phyloP scores from a whole-genome alignment of 2,888 invertebrate species.

The Hyposoter didymator region DNA sequence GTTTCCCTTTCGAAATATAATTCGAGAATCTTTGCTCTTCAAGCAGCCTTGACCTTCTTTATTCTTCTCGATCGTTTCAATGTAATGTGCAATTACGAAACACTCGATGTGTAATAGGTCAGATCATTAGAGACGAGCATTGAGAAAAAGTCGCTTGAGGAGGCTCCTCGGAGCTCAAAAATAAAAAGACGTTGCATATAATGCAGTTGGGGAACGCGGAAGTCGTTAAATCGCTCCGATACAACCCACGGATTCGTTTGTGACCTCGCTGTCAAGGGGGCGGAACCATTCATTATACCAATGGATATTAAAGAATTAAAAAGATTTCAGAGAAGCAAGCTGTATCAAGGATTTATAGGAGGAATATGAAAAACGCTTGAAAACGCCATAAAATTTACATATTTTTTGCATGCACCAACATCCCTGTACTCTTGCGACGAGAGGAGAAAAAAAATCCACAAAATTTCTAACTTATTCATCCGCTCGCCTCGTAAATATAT shows the following conservation, averaged over 20 bases:
- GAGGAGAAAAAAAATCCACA: neutral
- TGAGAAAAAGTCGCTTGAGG: neutral
- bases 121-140: constrained; percentile 40
- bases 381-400: constrained; percentile 27
- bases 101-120: constrained; percentile 9
- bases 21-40: constrained; percentile 10
- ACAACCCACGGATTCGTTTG: constrained; percentile 57
- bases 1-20: neutral
- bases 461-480: neutral
- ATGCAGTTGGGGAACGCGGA: constrained; percentile 69
- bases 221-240: constrained; percentile 71
- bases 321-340: constrained; percentile 4
- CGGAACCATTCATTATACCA: constrained; percentile 22
- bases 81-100: constrained; percentile 21
- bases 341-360: constrained; percentile 1
- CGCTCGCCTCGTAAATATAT: constrained; percentile 1
- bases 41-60: constrained; percentile 18
- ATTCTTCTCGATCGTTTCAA: constrained; percentile 12
- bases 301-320: constrained; percentile 41
- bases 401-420: neutral
- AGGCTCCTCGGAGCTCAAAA: neutral
- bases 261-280: constrained; percentile 40
- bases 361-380: constrained; percentile 6
- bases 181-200: constrained; percentile 66
- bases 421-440: neutral